Evolutionary conservation across 2,113 vertebrate genomes (phyloP), one percentile per base, ranked within the genome.

Genomic region (Gavia stellata): DNA sequence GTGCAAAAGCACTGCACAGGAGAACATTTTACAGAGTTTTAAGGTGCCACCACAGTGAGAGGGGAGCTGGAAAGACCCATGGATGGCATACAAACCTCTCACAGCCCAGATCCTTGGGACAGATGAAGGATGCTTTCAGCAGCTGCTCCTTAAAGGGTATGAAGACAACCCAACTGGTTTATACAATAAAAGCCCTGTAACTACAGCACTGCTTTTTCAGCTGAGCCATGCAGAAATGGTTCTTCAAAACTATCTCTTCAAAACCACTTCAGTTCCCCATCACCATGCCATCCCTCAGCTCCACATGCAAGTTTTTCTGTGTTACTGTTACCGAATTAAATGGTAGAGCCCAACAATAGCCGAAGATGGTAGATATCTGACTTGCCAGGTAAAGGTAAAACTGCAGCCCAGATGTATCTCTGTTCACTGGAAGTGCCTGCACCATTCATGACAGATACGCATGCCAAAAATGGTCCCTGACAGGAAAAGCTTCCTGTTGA

Each of bases 361-460:
- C 62, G 67, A 52, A 88, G 34, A 36, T 6, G 2, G 72, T 24
- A 75, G 18, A 34, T 17, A 86, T 0, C 21, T 0, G 6, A 75
- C 34, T 7, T 56, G 24, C 9, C 59, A 77, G 29, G 53, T 25
- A 26, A 77, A 83, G 8, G 20, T 17, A 14, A 38, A 80, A 73
- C 49, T 61, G 28, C 3, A 82, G 44, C 17, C 44, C 40, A 61
- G 40, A 24, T 26, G 13, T 28, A 16, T 6, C 40, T 75, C 61
- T 67, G 58, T 49, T 55, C 26, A 56, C 10, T 44, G 21, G 23
- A 73, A 79, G 40, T 52, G 25, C 36, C 40, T 52, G 36, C 36
- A 49, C 45, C 19, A 26, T 15, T 73, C 49, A 11, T 3, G 9
- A 75, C 17, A 3, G 1, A 63, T 4, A 65, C 0, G 0, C 16